Conservation (phyloP, 1,140 invertebrate species). For the Lycorma delicatula region DNA sequence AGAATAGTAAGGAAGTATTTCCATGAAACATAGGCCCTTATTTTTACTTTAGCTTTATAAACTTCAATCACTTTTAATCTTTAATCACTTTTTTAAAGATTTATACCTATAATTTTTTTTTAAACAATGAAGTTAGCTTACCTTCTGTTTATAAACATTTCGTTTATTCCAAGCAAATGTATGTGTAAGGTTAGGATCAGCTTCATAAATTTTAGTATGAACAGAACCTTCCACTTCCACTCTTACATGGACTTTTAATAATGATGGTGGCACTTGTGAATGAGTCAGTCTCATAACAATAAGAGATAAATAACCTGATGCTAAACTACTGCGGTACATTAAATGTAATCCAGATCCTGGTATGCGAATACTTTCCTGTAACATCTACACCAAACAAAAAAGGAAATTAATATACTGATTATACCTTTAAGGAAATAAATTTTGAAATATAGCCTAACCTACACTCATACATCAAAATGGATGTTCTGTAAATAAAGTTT, state of each 20-base stretch:
- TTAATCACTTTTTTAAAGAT: background rate
- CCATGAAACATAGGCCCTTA: no score
- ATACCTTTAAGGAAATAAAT: no score
- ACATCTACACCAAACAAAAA: slow-evolving; percentile 55
- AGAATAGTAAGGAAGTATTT: no score
- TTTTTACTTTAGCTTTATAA: no score
- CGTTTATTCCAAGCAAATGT: slow-evolving; percentile 95
- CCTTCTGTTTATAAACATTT: slow-evolving; percentile 95
- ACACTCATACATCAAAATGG: no score
- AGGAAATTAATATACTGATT: no score
- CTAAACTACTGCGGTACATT: slow-evolving; percentile 87
- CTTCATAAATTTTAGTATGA: slow-evolving; percentile 87
- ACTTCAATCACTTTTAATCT: no score
- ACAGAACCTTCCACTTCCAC: slow-evolving; percentile 87
- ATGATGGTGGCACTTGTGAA: slow-evolving; percentile 61
- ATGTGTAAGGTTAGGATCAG: slow-evolving; percentile 88
- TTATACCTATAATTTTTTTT: background rate
- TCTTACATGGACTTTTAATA: slow-evolving; percentile 80
- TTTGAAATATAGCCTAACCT: no score
- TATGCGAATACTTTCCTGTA: slow-evolving; percentile 89
- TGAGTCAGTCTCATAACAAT: slow-evolving; percentile 86
- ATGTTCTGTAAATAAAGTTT: no score
- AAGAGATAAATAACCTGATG: slow-evolving; percentile 84
- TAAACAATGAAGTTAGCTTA: slow-evolving; percentile 27
- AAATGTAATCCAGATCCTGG: slow-evolving; percentile 86